These are phyloP conservation scores for Oscheius sp. DNA, from an alignment of 2,888 invertebrate species.

Conservation along the genomic window DNA sequence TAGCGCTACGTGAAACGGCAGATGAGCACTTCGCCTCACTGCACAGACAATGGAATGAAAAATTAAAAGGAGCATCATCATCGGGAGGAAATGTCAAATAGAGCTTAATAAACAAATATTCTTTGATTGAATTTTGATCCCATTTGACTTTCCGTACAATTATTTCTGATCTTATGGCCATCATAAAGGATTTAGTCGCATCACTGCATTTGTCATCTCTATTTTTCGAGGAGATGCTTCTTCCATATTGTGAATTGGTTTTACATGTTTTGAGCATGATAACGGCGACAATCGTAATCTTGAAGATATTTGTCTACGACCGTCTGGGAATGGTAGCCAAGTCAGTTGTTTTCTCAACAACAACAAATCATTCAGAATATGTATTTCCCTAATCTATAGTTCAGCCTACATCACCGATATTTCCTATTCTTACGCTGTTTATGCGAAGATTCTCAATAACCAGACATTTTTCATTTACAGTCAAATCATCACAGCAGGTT, in stretches of 20 bases:
- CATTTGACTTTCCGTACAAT: too few relatives aligned
- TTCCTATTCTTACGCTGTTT: neutral
- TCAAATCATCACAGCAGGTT: neutral
- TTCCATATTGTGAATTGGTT: neutral
- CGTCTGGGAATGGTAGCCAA: neutral
- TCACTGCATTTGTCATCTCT: too few relatives aligned
- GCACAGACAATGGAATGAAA: constrained; percentile 1
- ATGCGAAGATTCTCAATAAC: neutral
- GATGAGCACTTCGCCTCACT: constrained; percentile 9
- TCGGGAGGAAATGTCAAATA: too few relatives aligned
- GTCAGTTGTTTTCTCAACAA: neutral
- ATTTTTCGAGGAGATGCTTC: neutral
- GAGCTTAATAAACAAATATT: too few relatives aligned
- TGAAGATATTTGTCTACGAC: neutral
- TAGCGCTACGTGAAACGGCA: neutral
- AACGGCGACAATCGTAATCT: neutral
- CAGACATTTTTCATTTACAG: neutral
- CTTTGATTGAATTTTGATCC: too few relatives aligned
- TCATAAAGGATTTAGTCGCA: too few relatives aligned
- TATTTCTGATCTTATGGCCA: too few relatives aligned
- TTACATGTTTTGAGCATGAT: neutral
- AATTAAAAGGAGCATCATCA: too few relatives aligned
- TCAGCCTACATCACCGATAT: neutral
- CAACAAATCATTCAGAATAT: neutral
- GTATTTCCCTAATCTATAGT: neutral